Evolutionary conservation across 2,797 vertebrate species (phyloP).

Genomic region (Malurus splendens): DNA sequence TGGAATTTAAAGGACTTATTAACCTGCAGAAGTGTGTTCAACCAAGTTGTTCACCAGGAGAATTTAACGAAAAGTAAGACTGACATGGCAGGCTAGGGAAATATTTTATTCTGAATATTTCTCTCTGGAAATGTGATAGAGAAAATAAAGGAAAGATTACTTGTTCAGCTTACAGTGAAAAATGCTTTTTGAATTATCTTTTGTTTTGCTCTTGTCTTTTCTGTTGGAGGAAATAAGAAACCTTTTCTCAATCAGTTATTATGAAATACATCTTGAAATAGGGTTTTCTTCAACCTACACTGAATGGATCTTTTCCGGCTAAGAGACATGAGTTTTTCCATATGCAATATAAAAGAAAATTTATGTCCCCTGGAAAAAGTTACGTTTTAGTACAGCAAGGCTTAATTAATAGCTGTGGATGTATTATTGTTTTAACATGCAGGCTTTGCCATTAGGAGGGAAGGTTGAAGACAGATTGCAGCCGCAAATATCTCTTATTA

Average conservation of each 20-base stretch:
- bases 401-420: not conserved
- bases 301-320: not conserved
- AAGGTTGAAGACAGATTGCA: not conserved
- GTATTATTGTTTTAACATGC: not conserved
- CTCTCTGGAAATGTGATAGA: not conserved
- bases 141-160: not conserved
- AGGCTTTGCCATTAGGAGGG: not conserved
- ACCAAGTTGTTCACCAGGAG: not conserved
- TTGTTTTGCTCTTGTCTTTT: not conserved
- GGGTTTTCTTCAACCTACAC: not conserved
- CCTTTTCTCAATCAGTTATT: not conserved
- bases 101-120: not conserved
- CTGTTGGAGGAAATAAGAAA: not conserved
- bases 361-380: not conserved
- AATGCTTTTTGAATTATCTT: not conserved
- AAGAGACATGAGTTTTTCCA: not conserved
- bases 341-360: not conserved
- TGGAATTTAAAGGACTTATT: not conserved
- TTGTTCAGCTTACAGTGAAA: not conserved
- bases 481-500: not conserved
- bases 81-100: not conserved
- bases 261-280: not conserved
- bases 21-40: not conserved
- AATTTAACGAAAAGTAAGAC: not conserved
- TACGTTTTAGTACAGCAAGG: not conserved